These are phyloP conservation scores for Lepisosteus oculatus DNA, from an alignment of 2,113 vertebrate genomes.

Conservation along the genomic window DNA sequence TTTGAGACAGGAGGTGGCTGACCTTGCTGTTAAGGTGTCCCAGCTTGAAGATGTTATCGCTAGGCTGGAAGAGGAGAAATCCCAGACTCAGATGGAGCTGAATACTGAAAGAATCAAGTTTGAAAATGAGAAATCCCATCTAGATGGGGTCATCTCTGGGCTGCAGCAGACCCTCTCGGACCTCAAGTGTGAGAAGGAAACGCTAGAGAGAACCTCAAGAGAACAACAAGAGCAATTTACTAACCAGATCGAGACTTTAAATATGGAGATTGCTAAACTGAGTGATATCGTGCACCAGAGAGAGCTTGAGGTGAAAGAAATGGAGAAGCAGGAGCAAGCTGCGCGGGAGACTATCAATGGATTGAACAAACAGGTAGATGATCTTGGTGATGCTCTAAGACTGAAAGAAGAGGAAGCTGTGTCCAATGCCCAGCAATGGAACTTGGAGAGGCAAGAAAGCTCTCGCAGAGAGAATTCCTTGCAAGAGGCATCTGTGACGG, in stretches of 20 bases:
- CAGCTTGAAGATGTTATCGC: constrained; percentile 54
- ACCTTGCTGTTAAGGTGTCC: constrained; percentile 38
- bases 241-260: constrained; percentile 58
- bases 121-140: constrained; percentile 60
- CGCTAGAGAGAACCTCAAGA: constrained; percentile 57
- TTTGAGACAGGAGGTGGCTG: constrained; percentile 67
- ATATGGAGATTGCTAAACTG: constrained; percentile 55
- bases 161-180: constrained; percentile 60
- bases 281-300: constrained; percentile 51
- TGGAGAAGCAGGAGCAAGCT: constrained; percentile 43
- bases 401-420: constrained; percentile 41
- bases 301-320: constrained; percentile 50
- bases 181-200: constrained; percentile 54
- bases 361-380: constrained; percentile 50
- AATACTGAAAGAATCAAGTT: constrained; percentile 46
- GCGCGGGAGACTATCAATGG: constrained; percentile 24
- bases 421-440: constrained; percentile 26
- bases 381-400: constrained; percentile 43
- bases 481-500: constrained; percentile 24
- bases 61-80: constrained; percentile 55
- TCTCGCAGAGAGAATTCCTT: constrained; percentile 29
- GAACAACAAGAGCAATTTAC: constrained; percentile 40
- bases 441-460: constrained; percentile 12
- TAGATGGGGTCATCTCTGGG: constrained; percentile 46
- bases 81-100: constrained; percentile 37